Conservation (phyloP, 92 coral and sea anemone species). For the Scolanthus callimorphus region DNA sequence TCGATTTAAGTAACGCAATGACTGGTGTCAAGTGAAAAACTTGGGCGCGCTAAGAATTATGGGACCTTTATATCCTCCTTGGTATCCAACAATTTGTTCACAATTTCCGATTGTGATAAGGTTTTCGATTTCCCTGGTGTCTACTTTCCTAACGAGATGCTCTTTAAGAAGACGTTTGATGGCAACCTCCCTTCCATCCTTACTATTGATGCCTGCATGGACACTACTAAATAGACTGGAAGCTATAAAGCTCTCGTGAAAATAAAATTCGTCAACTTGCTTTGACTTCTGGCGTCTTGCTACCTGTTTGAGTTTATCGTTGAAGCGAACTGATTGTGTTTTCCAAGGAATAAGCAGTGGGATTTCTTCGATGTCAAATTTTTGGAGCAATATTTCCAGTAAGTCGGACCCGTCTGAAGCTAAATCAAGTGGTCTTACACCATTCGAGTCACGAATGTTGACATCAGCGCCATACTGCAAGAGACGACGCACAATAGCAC, state of each 20-base stretch:
- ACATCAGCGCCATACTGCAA: neutral
- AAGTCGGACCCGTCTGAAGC: conserved; percentile 5
- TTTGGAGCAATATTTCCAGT: conserved; percentile 1
- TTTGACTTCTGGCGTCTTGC: conserved; percentile 28
- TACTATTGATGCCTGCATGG: too few relatives aligned
- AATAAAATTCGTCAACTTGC: conserved; percentile 11
- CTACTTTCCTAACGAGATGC: conserved; percentile 28
- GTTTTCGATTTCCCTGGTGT: conserved; percentile 28
- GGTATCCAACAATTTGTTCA: conserved; percentile 34
- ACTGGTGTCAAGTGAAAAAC: too few relatives aligned
- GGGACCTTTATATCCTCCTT: too few relatives aligned
- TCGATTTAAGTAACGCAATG: too few relatives aligned
- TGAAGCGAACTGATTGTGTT: neutral
- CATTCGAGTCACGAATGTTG: neutral
- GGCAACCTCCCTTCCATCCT: conserved; percentile 58
- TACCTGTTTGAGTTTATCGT: too few relatives aligned
- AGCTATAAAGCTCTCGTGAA: conserved; percentile 24
- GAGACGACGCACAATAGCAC: conserved; percentile 1
- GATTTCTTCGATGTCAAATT: neutral
- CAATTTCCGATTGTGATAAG: conserved; percentile 36
- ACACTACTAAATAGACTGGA: conserved; percentile 36
- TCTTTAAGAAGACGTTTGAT: conserved; percentile 41
- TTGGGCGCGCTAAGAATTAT: too few relatives aligned
- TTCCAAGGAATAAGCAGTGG: conserved; percentile 15
- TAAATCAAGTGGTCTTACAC: conserved; percentile 4